These are phyloP conservation scores for Hystrix cristata DNA, from an alignment of 2,113 vertebrate species.

Conservation along the genomic window DNA sequence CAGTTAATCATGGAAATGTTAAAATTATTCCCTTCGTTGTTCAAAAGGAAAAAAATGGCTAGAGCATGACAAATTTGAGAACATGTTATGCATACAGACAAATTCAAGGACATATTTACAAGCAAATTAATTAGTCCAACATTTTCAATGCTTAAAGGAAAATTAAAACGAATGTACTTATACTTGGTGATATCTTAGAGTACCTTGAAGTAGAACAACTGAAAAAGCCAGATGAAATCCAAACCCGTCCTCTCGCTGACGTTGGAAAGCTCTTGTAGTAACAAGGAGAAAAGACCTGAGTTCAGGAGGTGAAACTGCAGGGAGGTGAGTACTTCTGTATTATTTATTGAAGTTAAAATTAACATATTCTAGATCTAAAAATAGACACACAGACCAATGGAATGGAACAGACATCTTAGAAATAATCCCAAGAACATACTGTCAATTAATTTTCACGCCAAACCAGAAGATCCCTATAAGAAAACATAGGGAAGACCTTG, in stretches of 20 bases:
- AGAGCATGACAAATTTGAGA: neutral
- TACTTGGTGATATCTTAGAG: neutral
- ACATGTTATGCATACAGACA: neutral
- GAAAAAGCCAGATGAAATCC: neutral
- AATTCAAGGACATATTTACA: slow-evolving; percentile 4
- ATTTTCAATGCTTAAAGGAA: neutral
- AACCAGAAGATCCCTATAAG: neutral
- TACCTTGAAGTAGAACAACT: neutral
- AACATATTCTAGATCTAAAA: neutral
- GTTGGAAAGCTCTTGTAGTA: neutral
- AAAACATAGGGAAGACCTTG: neutral
- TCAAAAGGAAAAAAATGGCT: neutral
- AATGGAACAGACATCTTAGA: neutral
- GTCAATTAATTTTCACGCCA: neutral
- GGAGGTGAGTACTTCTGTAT: neutral
- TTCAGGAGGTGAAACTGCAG: neutral
- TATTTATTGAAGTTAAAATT: neutral
- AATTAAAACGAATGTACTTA: neutral
- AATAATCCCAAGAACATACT: neutral
- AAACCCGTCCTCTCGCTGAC: neutral
- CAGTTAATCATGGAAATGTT: neutral
- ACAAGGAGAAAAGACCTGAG: neutral
- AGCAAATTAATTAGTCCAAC: slow-evolving; percentile 3
- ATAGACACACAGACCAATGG: neutral
- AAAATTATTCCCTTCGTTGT: neutral